phyloP scores from a whole-genome alignment of 2,113 vertebrate species.

The Oryzias curvinotus region DNA sequence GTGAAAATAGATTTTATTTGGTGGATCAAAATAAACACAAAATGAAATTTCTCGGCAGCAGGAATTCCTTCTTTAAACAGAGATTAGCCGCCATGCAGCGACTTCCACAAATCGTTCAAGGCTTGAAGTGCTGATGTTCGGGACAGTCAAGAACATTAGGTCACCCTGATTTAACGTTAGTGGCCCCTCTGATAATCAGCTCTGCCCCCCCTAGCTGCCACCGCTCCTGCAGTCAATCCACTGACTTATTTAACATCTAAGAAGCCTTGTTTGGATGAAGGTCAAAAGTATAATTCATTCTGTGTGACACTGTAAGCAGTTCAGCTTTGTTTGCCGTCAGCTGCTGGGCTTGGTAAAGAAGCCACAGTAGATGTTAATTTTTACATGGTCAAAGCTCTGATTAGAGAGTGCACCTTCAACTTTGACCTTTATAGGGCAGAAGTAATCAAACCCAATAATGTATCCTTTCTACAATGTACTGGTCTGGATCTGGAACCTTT shows the following conservation, averaged over 20 bases:
- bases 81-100: conserved; percentile 1
- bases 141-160: neutral
- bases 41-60: neutral
- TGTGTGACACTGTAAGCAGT: conserved; percentile 10
- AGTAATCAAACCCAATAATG: too few relatives aligned
- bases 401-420: too few relatives aligned
- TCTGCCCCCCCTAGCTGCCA: neutral
- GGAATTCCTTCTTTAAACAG: neutral
- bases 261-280: conserved; percentile 25
- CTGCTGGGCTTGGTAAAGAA: conserved; percentile 24
- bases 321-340: conserved; percentile 2
- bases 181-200: conserved; percentile 12
- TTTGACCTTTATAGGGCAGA: too few relatives aligned
- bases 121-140: conserved; percentile 10
- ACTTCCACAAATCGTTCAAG: neutral
- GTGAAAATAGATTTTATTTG: neutral
- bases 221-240: too few relatives aligned
- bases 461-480: too few relatives aligned
- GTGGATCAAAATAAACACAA: neutral
- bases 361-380: conserved; percentile 4
- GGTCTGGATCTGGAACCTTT: too few relatives aligned
- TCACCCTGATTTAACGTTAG: conserved; percentile 14
- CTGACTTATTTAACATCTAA: conserved; percentile 24
- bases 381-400: too few relatives aligned
- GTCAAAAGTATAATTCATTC: conserved; percentile 16